phyloP scores from a whole-genome alignment of 2,888 invertebrate species.

The Lathronympha strigana region DNA sequence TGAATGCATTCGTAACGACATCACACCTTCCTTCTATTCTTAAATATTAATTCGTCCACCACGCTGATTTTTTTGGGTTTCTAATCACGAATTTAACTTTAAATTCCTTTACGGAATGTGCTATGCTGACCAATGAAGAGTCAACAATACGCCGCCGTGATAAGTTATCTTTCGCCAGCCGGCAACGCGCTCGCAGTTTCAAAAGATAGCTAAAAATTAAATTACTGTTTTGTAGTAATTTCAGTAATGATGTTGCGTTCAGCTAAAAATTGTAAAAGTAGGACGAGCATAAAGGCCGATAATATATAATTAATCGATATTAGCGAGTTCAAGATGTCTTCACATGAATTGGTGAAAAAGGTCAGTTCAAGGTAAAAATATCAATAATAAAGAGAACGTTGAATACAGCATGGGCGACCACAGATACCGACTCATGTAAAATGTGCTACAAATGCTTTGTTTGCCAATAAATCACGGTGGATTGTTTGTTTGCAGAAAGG shows the following conservation, averaged over 20 bases:
- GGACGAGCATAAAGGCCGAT: slow-evolving; percentile 12
- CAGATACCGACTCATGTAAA: neutral
- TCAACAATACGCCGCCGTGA: slow-evolving; percentile 33
- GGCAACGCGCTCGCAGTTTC: slow-evolving; percentile 30
- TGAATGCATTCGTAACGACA: slow-evolving; percentile 30
- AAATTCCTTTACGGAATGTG: slow-evolving; percentile 3
- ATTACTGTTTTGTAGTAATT: slow-evolving; percentile 9
- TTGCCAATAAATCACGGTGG: slow-evolving; percentile 11
- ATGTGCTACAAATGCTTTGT: slow-evolving; percentile 6
- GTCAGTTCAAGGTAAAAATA: slow-evolving; percentile 3
- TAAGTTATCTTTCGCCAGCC: slow-evolving; percentile 41
- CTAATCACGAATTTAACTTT: neutral
- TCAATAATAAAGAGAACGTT: neutral
- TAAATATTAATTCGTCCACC: slow-evolving; percentile 2
- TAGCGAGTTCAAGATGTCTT: neutral
- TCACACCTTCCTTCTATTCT: slow-evolving; percentile 15
- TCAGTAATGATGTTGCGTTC: neutral
- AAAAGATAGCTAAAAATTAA: slow-evolving; percentile 31
- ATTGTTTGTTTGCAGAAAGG: slow-evolving; percentile 38
- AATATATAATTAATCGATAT: slow-evolving; percentile 6
- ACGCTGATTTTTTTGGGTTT: neutral
- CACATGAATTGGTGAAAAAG: neutral
- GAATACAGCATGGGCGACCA: neutral
- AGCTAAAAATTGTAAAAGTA: neutral
- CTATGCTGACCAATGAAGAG: slow-evolving; percentile 29